Conservation (phyloP, 2,888 invertebrate species). For the Caenorhabditis wallacei region DNA sequence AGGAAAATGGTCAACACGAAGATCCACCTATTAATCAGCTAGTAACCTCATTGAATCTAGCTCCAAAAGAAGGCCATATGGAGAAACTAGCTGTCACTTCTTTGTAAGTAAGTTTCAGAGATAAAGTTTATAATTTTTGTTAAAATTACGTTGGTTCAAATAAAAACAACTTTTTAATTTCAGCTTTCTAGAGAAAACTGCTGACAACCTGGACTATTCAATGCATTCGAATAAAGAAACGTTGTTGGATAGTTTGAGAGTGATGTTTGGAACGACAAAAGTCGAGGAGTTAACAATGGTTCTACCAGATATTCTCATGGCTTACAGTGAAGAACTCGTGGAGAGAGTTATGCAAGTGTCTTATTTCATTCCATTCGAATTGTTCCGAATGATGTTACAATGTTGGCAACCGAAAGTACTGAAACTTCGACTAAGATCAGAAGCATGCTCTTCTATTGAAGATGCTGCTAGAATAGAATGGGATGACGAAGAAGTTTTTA, state of each 20-base stretch:
- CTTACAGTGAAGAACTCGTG: slow-evolving; percentile 23
- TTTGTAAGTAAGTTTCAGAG: slow-evolving; percentile 21
- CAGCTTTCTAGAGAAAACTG: slow-evolving; percentile 52
- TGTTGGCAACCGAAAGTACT: slow-evolving; percentile 49
- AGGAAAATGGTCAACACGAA: background rate
- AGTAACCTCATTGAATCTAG: slow-evolving; percentile 7
- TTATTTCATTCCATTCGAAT: slow-evolving; percentile 44
- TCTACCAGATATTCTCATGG: slow-evolving; percentile 46
- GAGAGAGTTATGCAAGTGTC: slow-evolving; percentile 34
- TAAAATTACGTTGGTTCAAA: too few species aligned
- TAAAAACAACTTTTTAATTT: slow-evolving; percentile 8
- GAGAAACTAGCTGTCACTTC: slow-evolving; percentile 33
- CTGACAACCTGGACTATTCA: slow-evolving; percentile 39
- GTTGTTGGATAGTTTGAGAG: slow-evolving; percentile 15
- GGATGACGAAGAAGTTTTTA: slow-evolving; percentile 57
- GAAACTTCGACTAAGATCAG: slow-evolving; percentile 41
- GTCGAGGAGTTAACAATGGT: slow-evolving; percentile 47
- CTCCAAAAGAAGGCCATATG: slow-evolving; percentile 36
- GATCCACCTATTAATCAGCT: background rate
- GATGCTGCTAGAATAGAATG: slow-evolving; percentile 57
- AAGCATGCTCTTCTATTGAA: slow-evolving; percentile 43
- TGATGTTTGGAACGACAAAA: slow-evolving; percentile 41
- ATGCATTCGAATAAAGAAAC: background rate
- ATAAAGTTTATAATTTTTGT: background rate
- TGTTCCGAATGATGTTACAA: slow-evolving; percentile 35